Percentiles rank a stretch among this genome's conserved stretches.
Conservation (phyloP, 2,797 vertebrate species). For the Megaceryle alcyon region DNA sequence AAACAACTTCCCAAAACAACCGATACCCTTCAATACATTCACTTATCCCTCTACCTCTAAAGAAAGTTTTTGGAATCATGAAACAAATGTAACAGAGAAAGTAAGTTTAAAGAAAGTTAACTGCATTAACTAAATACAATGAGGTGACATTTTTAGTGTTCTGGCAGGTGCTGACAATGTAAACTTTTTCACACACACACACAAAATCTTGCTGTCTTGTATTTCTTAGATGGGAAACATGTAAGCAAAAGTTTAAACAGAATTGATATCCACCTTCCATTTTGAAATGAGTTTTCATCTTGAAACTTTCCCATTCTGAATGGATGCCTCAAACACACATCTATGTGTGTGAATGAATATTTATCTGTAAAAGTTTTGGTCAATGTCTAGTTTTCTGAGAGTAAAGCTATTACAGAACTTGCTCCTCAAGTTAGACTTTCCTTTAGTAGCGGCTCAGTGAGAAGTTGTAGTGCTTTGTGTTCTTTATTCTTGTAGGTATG, state of each 20-base stretch:
- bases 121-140: neutral
- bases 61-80: neutral
- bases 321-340: neutral
- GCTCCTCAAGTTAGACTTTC: neutral
- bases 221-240: neutral
- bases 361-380: neutral
- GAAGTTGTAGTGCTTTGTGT: neutral
- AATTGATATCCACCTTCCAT: neutral
- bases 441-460: neutral
- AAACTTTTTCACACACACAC: neutral
- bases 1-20: neutral
- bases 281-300: neutral
- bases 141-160: neutral
- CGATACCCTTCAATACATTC: neutral
- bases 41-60: neutral
- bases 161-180: neutral
- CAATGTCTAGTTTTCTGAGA: neutral
- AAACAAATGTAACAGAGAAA: neutral
- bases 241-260: neutral
- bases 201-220: neutral
- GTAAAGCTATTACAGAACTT: neutral
- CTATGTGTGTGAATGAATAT: neutral
- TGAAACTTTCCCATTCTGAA: neutral
- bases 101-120: neutral
- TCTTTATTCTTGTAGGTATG: too few relatives aligned